Evolutionary conservation across 1,140 invertebrate genomes (phyloP).

Genomic region (Littorina saxatilis): DNA sequence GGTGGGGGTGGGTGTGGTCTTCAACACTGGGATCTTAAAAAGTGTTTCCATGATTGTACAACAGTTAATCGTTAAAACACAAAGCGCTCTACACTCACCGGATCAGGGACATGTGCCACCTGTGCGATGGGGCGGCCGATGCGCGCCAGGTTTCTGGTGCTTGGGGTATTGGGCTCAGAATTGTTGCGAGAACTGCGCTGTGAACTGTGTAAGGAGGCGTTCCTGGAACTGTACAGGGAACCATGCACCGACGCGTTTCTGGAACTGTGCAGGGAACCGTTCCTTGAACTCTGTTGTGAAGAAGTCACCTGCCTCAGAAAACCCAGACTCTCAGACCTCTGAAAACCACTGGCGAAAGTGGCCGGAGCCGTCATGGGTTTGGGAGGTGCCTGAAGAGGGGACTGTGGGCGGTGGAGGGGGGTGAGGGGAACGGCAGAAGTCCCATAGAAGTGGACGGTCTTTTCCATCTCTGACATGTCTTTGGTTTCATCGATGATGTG

Average conservation of each 20-base stretch:
- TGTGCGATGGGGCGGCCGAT: conserved; percentile 68
- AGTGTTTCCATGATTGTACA: too few species aligned
- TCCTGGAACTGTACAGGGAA: conserved; percentile 4
- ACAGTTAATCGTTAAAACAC: too few species aligned
- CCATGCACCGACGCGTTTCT: neutral
- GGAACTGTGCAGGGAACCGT: neutral
- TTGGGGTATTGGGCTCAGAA: neutral
- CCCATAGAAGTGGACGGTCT: neutral
- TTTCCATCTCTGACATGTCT: neutral
- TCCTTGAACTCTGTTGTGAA: too few species aligned
- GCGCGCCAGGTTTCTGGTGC: conserved; percentile 48
- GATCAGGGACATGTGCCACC: conserved; percentile 58
- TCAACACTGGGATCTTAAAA: too few species aligned
- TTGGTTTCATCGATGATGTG: neutral
- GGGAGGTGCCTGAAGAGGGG: neutral
- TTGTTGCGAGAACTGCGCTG: neutral
- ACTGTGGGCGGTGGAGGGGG: neutral
- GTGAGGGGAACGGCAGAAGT: neutral
- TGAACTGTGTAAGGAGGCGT: neutral
- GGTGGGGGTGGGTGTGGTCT: too few species aligned
- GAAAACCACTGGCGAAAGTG: neutral
- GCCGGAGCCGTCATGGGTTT: neutral
- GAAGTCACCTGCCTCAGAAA: neutral
- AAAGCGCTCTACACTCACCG: conserved; percentile 54
- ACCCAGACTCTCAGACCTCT: neutral